These are phyloP conservation scores for Spilosoma lubricipeda DNA, from an alignment of 2,888 invertebrate genomes.

Conservation along the genomic window DNA sequence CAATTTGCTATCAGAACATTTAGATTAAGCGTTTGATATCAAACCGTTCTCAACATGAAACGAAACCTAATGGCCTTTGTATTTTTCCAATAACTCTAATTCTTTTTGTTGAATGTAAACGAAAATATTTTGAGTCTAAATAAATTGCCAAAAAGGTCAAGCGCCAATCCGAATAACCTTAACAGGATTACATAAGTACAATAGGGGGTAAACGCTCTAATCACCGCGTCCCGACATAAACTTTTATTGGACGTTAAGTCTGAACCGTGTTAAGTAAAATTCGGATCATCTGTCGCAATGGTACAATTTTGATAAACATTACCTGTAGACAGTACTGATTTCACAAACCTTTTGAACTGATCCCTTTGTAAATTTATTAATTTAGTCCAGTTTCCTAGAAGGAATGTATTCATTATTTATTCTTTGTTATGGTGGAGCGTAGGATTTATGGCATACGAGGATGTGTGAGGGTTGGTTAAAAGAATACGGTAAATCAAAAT, in stretches of 20 bases:
- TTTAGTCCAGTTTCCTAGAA: conserved; percentile 27
- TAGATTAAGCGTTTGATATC: background rate
- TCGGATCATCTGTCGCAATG: conserved; percentile 35
- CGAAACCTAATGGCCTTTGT: conserved; percentile 3
- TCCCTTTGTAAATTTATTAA: conserved; percentile 38
- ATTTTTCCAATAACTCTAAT: conserved; percentile 5
- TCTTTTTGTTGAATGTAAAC: conserved; percentile 17
- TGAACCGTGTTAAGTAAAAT: conserved; percentile 66
- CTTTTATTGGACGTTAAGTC: conserved; percentile 69
- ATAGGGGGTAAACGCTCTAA: conserved; percentile 70
- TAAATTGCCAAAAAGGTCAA: conserved; percentile 49
- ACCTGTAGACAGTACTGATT: conserved; percentile 29
- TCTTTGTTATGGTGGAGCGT: conserved; percentile 22
- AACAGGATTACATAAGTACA: conserved; percentile 63
- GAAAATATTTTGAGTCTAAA: conserved; percentile 47
- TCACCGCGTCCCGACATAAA: conserved; percentile 64
- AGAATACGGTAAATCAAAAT: conserved; percentile 24
- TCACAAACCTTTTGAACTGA: conserved; percentile 32
- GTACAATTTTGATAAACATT: conserved; percentile 46
- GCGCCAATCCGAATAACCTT: conserved; percentile 57
- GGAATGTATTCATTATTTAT: conserved; percentile 30
- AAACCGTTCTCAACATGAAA: conserved; percentile 3
- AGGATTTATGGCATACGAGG: conserved; percentile 22
- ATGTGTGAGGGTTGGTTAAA: conserved; percentile 18
- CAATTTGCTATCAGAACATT: background rate